These are phyloP conservation scores for Falco novaeseelandiae DNA, from an alignment of 2,797 vertebrate species.

Conservation along the genomic window DNA sequence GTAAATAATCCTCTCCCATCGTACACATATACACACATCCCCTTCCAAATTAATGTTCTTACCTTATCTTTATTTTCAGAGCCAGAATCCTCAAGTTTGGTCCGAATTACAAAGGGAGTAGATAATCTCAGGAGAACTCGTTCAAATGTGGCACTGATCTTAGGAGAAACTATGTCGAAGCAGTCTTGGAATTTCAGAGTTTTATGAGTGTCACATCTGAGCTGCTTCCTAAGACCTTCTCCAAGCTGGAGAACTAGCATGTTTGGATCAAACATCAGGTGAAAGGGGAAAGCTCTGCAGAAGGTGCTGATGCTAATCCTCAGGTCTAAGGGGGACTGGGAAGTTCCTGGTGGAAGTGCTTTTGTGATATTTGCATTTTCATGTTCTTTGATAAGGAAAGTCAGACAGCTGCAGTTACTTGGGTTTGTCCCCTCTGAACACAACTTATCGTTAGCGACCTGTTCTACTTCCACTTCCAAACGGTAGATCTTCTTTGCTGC, in stretches of 20 bases:
- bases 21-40: not conserved
- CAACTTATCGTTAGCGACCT: conserved; percentile 81
- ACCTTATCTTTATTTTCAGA: conserved; percentile 94
- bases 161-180: conserved; percentile 95
- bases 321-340: conserved; percentile 88
- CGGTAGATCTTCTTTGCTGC: conserved; percentile 91
- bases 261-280: conserved; percentile 91
- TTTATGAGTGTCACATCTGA: conserved; percentile 88
- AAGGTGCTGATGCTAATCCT: conserved; percentile 94
- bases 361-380: conserved; percentile 75
- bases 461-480: conserved; percentile 90
- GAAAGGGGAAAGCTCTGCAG: conserved; percentile 96
- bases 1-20: not conserved
- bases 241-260: conserved; percentile 95
- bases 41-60: conserved; percentile 58
- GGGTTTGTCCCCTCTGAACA: conserved; percentile 80
- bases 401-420: conserved; percentile 88
- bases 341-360: conserved; percentile 80
- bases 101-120: conserved; percentile 95
- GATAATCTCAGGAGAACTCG: conserved; percentile 91
- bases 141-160: conserved; percentile 91
- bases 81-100: conserved; percentile 84
- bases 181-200: conserved; percentile 90
- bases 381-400: conserved; percentile 86
- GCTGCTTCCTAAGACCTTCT: conserved; percentile 91